phyloP scores from a whole-genome alignment of 2,888 invertebrate species.

The Notodonta dromedarius region DNA sequence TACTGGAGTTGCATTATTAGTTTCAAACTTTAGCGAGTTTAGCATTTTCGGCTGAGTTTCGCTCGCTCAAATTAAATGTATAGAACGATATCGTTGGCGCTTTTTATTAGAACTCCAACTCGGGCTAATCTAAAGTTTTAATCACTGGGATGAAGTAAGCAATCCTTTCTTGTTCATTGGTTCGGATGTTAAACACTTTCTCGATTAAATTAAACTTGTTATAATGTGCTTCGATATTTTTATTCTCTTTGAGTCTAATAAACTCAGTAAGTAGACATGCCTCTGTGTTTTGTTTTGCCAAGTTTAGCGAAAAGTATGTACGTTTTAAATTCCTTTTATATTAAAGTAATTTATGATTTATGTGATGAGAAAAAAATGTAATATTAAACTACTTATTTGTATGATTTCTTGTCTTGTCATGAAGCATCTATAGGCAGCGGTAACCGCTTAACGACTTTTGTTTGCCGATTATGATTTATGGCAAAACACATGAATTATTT shows the following conservation, averaged over 20 bases:
- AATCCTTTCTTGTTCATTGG: slow-evolving; percentile 42
- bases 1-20: slow-evolving; percentile 75
- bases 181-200: slow-evolving; percentile 26
- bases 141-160: slow-evolving; percentile 36
- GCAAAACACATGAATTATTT: no score
- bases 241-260: neutral
- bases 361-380: no score
- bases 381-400: no score
- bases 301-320: no score
- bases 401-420: no score
- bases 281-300: neutral
- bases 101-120: slow-evolving; percentile 50
- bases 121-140: slow-evolving; percentile 54
- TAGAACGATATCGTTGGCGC: slow-evolving; percentile 48
- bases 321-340: no score
- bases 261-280: neutral
- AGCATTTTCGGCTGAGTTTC: slow-evolving; percentile 62
- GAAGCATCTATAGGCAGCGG: no score
- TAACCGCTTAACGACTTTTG: no score
- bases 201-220: slow-evolving; percentile 32
- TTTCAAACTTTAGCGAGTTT: slow-evolving; percentile 69
- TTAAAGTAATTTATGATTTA: no score
- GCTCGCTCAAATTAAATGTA: slow-evolving; percentile 58
- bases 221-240: slow-evolving; percentile 12
- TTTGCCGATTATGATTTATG: no score